Conservation (phyloP, 2,888 invertebrate species). For the Chironomus tentans region DNA sequence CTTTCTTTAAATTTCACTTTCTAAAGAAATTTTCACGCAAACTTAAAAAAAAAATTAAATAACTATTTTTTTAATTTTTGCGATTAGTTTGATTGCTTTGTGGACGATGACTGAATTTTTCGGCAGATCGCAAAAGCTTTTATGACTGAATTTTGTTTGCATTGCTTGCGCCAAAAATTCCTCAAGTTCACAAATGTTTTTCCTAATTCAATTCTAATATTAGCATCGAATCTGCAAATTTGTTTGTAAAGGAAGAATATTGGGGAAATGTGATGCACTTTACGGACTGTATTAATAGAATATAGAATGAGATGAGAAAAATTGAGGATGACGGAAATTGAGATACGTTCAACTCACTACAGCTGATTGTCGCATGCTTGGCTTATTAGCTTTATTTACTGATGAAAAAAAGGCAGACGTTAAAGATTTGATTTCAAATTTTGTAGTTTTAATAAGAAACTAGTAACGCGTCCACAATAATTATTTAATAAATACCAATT, state of each 20-base stretch:
- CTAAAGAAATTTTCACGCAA: background rate
- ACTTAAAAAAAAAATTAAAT: background rate
- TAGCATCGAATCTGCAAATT: background rate
- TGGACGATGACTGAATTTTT: background rate
- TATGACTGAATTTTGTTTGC: background rate
- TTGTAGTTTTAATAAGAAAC: too few relatives aligned
- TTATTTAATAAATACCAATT: too few relatives aligned
- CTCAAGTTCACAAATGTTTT: background rate
- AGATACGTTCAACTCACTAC: too few relatives aligned
- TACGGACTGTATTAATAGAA: too few relatives aligned
- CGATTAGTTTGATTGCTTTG: background rate
- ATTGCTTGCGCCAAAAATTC: background rate
- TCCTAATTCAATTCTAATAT: background rate
- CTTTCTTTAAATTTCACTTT: background rate
- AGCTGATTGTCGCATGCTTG: too few relatives aligned
- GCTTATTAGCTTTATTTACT: too few relatives aligned
- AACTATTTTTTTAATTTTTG: background rate
- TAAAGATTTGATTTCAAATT: too few relatives aligned
- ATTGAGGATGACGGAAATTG: too few relatives aligned
- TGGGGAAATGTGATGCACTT: background rate
- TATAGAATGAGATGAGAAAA: too few relatives aligned
- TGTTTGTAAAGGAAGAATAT: background rate
- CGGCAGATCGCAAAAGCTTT: background rate
- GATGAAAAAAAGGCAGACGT: too few relatives aligned
- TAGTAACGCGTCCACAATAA: too few relatives aligned